Base-by-base conservation (phyloP, 2,113 vertebrate species). In the Galemys pyrenaicus region DNA sequence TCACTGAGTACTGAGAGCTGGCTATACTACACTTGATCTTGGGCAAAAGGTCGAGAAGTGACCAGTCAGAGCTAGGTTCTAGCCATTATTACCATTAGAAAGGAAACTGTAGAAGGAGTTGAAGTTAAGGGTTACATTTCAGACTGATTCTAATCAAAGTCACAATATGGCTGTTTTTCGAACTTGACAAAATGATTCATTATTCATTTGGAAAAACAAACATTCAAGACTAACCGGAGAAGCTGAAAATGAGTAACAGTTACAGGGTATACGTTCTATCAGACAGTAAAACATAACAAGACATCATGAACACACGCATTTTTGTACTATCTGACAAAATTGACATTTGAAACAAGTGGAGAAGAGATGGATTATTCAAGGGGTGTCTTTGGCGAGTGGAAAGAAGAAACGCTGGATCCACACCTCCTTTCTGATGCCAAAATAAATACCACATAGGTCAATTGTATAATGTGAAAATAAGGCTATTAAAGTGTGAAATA, bases 191-290 rank as follows among this genome's bases (percentile, higher is more conserved):
- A 94, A 68, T 75, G 74, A 89, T 37, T 54, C 37, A 22, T 74
- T 64, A 80, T 92, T 86, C 54, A 91, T 77, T 20, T 71, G 37
- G 71, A 60, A 92, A 89, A 92, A 77, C 26, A 73, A 67, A 87
- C 37, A 75, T 6, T 11, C 35, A 68, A 82, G 49, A 51, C 24
- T 77, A 37, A n/a, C 3, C 75, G 82, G 54, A 28, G 64, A 56
- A 83, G 71, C n/a, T 71, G 35, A 67, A 70, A 71, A 56, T 56
- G 54, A 56, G 26, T 49, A 64, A 39, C 3, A 87, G 64, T 79
- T 37, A 51, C 12, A n/a, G 39, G 28, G 30, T 30, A 6, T 65
- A 94, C 77, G 11, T 44, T 82, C 6, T 58, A n/a, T 37, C 62
- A 78, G 28, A 20, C 13, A 75, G 28, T 39, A 71, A 89, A 70